Evolutionary conservation across 2,888 invertebrate species (phyloP).

Genomic region (Dyspetes luteomarginatus): DNA sequence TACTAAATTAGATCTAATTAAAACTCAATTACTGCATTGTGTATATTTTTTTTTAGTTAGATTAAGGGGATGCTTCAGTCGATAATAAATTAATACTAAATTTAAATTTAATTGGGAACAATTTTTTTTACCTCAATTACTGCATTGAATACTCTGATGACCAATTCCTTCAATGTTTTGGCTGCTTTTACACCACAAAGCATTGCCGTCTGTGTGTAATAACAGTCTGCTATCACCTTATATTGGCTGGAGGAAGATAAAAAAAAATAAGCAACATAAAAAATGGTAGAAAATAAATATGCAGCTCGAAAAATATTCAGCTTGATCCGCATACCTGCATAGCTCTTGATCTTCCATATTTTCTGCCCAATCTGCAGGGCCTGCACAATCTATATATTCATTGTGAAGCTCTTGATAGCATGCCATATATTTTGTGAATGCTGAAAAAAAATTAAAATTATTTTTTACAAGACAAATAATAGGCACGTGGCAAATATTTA

Average conservation of each 20-base stretch:
- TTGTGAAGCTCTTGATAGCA: conserved; percentile 83
- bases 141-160: conserved; percentile 64
- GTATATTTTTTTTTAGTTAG: too few relatives aligned
- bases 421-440: conserved; percentile 78
- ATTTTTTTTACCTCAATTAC: conserved; percentile 58
- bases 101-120: too few relatives aligned
- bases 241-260: conserved; percentile 80
- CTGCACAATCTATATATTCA: conserved; percentile 85
- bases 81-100: too few relatives aligned
- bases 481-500: too few relatives aligned
- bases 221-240: conserved; percentile 84
- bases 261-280: too few relatives aligned
- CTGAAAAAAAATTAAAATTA: conserved; percentile 64
- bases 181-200: conserved; percentile 84
- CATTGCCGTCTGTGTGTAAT: conserved; percentile 84
- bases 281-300: too few relatives aligned
- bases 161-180: conserved; percentile 74
- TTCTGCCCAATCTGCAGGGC: conserved; percentile 85
- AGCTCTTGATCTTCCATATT: conserved; percentile 80
- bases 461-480: too few relatives aligned
- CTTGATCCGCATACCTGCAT: conserved; percentile 81
- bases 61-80: too few relatives aligned
- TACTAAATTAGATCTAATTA: too few relatives aligned
- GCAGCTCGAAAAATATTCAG: too few relatives aligned
- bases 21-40: too few relatives aligned